These are phyloP conservation scores for Himalopsyche anomala DNA, from an alignment of 2,888 invertebrate genomes.

Conservation along the genomic window DNA sequence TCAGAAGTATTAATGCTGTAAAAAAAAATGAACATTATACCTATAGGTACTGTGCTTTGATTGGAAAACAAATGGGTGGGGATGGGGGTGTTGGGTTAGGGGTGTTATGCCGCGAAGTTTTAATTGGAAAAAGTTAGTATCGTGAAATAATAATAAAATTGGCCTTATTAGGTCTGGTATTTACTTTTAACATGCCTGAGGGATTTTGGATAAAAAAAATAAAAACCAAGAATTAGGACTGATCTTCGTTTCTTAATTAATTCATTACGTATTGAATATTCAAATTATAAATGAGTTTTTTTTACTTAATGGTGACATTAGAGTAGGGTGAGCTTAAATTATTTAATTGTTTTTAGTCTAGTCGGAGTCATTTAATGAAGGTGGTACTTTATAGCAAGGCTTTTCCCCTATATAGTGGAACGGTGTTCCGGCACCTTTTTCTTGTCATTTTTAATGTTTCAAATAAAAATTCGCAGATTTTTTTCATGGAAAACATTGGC, in stretches of 20 bases:
- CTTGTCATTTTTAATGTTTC: too few relatives aligned
- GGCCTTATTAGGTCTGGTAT: slow-evolving; percentile 3
- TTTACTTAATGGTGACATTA: neutral
- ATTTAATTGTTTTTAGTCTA: too few relatives aligned
- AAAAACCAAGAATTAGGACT: neutral
- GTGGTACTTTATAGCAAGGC: too few relatives aligned
- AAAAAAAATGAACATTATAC: neutral
- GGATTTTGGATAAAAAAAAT: neutral
- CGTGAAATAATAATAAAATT: slow-evolving; percentile 16
- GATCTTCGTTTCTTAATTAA: neutral
- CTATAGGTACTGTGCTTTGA: neutral
- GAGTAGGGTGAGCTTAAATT: neutral
- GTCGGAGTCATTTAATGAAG: too few relatives aligned
- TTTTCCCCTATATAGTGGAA: too few relatives aligned
- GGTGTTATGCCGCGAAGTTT: neutral
- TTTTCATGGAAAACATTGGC: too few relatives aligned
- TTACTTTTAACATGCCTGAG: neutral
- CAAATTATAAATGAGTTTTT: neutral
- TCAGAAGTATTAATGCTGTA: neutral
- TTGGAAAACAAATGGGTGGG: neutral
- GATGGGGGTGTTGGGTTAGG: neutral
- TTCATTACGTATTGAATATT: slow-evolving; percentile 19
- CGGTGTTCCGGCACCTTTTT: too few relatives aligned
- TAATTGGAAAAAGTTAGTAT: slow-evolving; percentile 14
- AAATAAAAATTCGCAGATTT: too few relatives aligned